Percentiles rank a stretch among this genome's conserved stretches.
phyloP scores from a whole-genome alignment of 1,140 invertebrate species.

The Callitettix versicolor region DNA sequence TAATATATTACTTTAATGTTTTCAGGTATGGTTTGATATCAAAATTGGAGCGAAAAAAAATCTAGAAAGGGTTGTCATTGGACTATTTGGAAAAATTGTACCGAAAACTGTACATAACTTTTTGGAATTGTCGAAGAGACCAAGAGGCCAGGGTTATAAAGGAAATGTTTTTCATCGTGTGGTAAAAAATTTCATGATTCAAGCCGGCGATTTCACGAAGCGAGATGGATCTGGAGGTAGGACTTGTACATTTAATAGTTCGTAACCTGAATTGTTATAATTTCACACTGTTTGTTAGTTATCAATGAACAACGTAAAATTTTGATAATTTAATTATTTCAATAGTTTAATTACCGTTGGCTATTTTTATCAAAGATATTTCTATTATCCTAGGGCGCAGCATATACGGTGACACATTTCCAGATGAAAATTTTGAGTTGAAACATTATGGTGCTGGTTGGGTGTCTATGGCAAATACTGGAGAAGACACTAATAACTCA shows the following conservation, averaged over 20 bases:
- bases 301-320: neutral
- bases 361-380: too few relatives aligned
- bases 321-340: too few relatives aligned
- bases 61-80: slow-evolving; percentile 77
- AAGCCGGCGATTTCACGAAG: slow-evolving; percentile 87
- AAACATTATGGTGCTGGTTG: slow-evolving; percentile 94
- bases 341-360: too few relatives aligned
- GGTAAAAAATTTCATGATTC: slow-evolving; percentile 92
- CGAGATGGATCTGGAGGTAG: slow-evolving; percentile 84
- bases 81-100: slow-evolving; percentile 89
- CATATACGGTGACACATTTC: slow-evolving; percentile 88
- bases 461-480: slow-evolving; percentile 94
- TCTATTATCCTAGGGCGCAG: slow-evolving; percentile 54
- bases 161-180: slow-evolving; percentile 87
- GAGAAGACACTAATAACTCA: slow-evolving; percentile 94
- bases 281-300: too few relatives aligned
- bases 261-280: neutral
- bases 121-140: slow-evolving; percentile 65
- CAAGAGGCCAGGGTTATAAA: slow-evolving; percentile 70
- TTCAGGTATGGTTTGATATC: slow-evolving; percentile 90
- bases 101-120: slow-evolving; percentile 94
- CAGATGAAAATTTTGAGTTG: slow-evolving; percentile 95
- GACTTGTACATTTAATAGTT: too few relatives aligned
- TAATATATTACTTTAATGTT: slow-evolving; percentile 29
- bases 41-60: slow-evolving; percentile 69